Evolutionary conservation across 2,888 invertebrate species (phyloP).

Genomic region (Elmis aenea): DNA sequence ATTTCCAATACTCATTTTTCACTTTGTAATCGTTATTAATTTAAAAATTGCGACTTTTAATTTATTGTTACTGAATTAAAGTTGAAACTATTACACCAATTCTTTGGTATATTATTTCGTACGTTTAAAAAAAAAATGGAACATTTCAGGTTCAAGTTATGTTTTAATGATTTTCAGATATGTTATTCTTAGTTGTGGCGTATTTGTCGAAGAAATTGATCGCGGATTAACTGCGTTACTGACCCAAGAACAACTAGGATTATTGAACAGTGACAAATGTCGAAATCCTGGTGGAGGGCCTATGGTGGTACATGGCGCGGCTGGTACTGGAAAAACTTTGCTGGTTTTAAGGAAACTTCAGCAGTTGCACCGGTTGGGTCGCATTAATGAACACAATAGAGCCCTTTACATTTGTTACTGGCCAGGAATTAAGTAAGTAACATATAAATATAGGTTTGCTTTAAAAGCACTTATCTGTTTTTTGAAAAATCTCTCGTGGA

Average conservation of each 20-base stretch:
- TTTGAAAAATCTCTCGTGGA: too few species aligned
- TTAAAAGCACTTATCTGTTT: too few species aligned
- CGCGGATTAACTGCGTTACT: constrained; percentile 38
- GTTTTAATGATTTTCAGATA: too few species aligned
- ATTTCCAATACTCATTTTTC: too few species aligned
- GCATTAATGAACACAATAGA: constrained; percentile 35
- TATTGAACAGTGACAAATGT: constrained; percentile 31
- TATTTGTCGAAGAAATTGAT: constrained; percentile 41
- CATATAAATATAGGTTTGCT: too few species aligned
- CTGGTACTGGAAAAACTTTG: constrained; percentile 45
- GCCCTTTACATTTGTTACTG: constrained; percentile 43
- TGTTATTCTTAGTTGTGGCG: constrained; percentile 40
- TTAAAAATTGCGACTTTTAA: too few species aligned
- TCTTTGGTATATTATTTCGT: too few species aligned
- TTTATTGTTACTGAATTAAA: too few species aligned
- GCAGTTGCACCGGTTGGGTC: constrained; percentile 33
- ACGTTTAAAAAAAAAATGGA: too few species aligned
- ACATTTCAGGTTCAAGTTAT: too few species aligned
- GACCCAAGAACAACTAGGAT: constrained; percentile 38
- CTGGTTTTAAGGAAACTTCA: constrained; percentile 40
- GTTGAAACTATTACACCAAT: too few species aligned
- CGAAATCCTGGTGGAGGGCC: constrained; percentile 26
- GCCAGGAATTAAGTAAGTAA: constrained; percentile 39
- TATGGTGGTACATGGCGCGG: constrained; percentile 41
- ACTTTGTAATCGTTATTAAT: too few species aligned